Conservation (phyloP, 2,797 vertebrate species). For the Myotis daubentonii region DNA sequence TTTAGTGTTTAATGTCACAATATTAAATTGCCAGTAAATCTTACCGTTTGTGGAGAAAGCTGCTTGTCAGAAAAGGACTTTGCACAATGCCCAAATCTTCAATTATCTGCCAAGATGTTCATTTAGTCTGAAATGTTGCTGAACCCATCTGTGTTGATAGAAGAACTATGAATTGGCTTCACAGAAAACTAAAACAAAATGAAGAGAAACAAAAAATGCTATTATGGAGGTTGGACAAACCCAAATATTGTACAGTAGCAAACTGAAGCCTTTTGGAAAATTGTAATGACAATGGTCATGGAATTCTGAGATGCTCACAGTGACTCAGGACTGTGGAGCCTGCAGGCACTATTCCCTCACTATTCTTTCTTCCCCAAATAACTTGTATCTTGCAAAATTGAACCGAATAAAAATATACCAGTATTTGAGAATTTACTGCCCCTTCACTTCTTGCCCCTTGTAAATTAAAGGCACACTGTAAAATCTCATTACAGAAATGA, state of each 20-base stretch:
- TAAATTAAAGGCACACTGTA: not conserved
- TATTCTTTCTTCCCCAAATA: not conserved
- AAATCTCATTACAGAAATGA: not conserved
- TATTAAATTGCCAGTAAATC: conserved; percentile 32
- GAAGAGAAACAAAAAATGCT: not conserved
- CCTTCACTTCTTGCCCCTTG: not conserved
- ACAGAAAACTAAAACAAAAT: not conserved
- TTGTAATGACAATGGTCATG: accelerated
- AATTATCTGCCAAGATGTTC: conserved; percentile 1
- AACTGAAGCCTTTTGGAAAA: not conserved
- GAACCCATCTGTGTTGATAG: not conserved
- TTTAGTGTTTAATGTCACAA: not conserved
- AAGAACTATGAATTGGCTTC: not conserved
- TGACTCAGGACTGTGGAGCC: not conserved
- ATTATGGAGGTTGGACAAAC: not conserved
- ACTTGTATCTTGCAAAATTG: not conserved
- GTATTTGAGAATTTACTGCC: conserved; percentile 15
- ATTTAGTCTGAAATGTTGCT: conserved; percentile 44
- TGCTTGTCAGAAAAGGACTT: conserved; percentile 16
- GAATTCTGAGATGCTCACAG: not conserved
- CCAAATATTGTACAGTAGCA: not conserved
- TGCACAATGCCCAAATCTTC: not conserved
- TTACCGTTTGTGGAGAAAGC: conserved; percentile 23
- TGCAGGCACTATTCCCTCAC: not conserved
- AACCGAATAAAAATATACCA: conserved; percentile 9